Percentiles rank a stretch among this genome's conserved stretches.
phyloP scores from a whole-genome alignment of 2,888 invertebrate genomes.

The Chalcis sispes region DNA sequence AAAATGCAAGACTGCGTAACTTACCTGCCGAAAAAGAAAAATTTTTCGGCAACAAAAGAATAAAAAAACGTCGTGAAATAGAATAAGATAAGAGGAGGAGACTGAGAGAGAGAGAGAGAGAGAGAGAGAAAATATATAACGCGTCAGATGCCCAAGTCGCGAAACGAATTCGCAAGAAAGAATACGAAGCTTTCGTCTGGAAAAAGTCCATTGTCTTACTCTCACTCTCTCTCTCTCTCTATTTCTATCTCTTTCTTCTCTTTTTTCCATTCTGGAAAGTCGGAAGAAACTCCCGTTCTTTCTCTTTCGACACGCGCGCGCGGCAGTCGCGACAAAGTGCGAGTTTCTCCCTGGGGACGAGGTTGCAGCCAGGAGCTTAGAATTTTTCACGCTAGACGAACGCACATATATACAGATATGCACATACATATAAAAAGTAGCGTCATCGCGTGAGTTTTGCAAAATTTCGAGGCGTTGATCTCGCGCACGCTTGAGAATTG shows the following conservation, averaged over 20 bases:
- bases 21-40: too few species aligned
- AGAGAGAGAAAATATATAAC: not conserved
- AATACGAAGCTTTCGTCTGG: conserved; percentile 19
- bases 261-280: not conserved
- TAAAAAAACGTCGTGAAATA: too few species aligned
- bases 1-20: too few species aligned
- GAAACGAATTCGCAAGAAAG: conserved; percentile 26
- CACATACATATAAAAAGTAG: too few species aligned
- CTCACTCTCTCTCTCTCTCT: not conserved
- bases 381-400: conserved; percentile 37
- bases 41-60: too few species aligned
- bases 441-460: too few species aligned
- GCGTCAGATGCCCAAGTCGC: not conserved
- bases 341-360: conserved; percentile 36
- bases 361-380: conserved; percentile 22
- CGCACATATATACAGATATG: too few species aligned
- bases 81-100: too few species aligned
- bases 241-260: not conserved
- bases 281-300: not conserved
- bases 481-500: conserved; percentile 63
- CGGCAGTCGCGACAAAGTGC: conserved; percentile 10
- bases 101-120: too few species aligned
- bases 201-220: conserved; percentile 36
- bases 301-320: conserved; percentile 11
- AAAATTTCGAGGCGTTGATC: conserved; percentile 52